A percentile compares a stretch with the other conserved stretches of the same genome.
Conservation (phyloP, 2,888 invertebrate genomes). For the Drosophila pseudotakahashii region DNA sequence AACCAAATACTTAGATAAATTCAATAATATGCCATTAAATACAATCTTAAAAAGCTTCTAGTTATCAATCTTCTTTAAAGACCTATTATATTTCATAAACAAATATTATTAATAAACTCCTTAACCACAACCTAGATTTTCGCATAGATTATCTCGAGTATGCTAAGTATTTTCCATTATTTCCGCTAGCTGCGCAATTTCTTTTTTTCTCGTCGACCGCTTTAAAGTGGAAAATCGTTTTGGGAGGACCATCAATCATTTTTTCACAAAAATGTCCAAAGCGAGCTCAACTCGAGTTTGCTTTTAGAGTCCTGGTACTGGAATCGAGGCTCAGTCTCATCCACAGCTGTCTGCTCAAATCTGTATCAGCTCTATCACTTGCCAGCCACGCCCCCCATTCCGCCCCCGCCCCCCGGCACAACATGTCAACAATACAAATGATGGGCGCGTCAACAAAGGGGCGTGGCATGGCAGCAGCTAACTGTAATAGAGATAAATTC, state of each 20-base stretch:
- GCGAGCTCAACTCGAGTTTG: slow-evolving; percentile 38
- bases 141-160: slow-evolving; percentile 31
- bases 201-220: slow-evolving; percentile 30
- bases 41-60: neutral
- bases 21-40: neutral
- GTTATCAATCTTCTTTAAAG: neutral
- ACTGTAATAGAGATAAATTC: slow-evolving; percentile 79
- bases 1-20: too few relatives aligned
- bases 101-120: neutral
- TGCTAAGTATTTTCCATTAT: slow-evolving; percentile 46
- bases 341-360: slow-evolving; percentile 70
- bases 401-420: slow-evolving; percentile 2
- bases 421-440: slow-evolving; percentile 78
- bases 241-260: slow-evolving; percentile 66
- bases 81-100: slow-evolving; percentile 1
- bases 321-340: slow-evolving; percentile 29
- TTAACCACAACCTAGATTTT: neutral
- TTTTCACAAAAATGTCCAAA: slow-evolving; percentile 43
- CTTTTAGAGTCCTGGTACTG: slow-evolving; percentile 28
- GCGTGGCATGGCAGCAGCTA: slow-evolving; percentile 65
- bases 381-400: slow-evolving; percentile 35
- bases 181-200: slow-evolving; percentile 24
- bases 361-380: slow-evolving; percentile 65
- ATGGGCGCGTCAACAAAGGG: slow-evolving; percentile 64
- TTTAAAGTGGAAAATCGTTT: slow-evolving; percentile 71